A percentile compares a stretch with the other conserved stretches of the same genome.
Evolutionary conservation across 2,797 vertebrate genomes (phyloP).

Genomic region (Serranus cabrilla): DNA sequence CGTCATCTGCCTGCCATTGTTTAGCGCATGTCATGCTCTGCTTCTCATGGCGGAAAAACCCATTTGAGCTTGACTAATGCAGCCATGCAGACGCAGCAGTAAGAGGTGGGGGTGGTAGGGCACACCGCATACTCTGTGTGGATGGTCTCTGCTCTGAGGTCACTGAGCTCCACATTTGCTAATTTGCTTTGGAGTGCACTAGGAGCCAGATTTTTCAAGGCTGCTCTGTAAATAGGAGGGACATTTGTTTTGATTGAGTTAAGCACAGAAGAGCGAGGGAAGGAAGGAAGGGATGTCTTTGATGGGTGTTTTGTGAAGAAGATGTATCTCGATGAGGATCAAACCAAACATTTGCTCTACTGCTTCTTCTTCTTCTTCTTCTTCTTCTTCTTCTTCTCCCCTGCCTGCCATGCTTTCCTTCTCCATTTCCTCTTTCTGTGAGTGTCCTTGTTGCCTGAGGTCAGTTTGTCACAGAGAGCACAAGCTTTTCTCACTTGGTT

Average conservation of each 20-base stretch:
- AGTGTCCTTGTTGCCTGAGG: constrained; percentile 76
- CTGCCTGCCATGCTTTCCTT: constrained; percentile 48
- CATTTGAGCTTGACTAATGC: constrained; percentile 82
- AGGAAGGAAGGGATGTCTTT: not conserved
- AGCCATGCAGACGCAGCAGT: constrained; percentile 79
- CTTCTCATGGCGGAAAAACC: constrained; percentile 85
- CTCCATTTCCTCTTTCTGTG: constrained; percentile 71
- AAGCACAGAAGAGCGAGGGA: constrained; percentile 14
- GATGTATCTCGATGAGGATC: constrained; percentile 68
- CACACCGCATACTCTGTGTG: constrained; percentile 73
- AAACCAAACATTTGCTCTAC: constrained; percentile 46
- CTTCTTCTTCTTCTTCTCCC: constrained; percentile 4
- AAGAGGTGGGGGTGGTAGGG: constrained; percentile 76
- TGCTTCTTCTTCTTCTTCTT: not conserved
- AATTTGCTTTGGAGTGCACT: constrained; percentile 70
- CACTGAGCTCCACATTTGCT: constrained; percentile 81
- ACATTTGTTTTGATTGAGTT: constrained; percentile 43
- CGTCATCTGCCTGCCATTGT: constrained; percentile 82
- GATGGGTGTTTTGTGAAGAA: constrained; percentile 8
- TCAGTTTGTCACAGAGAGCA: constrained; percentile 82
- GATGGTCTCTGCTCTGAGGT: constrained; percentile 85
- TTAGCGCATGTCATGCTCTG: constrained; percentile 88
- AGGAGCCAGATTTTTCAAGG: constrained; percentile 51
- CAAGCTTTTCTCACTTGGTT: constrained; percentile 83
- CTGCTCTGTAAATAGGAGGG: constrained; percentile 21